phyloP scores from a whole-genome alignment of 2,888 invertebrate species.

The Piscicola geometra region DNA sequence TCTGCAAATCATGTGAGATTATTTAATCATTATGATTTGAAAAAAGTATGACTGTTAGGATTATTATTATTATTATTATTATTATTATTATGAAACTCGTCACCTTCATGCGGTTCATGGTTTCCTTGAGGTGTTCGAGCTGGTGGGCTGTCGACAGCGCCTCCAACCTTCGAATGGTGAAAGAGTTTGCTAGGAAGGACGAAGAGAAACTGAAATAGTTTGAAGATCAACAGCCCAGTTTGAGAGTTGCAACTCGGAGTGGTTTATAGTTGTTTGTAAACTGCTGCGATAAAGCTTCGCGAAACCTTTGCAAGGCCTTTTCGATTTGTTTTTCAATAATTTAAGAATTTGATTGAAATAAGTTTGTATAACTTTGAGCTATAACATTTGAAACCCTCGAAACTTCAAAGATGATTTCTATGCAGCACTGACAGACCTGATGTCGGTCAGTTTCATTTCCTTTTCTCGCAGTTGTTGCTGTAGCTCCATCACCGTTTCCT shows the following conservation, averaged over 20 bases:
- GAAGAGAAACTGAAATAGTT: no score
- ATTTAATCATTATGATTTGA: not conserved
- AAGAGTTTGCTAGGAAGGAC: no score
- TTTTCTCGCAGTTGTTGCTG: conserved; percentile 90
- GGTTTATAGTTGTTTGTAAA: no score
- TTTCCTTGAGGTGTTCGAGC: conserved; percentile 89
- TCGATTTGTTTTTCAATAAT: no score
- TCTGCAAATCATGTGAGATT: conserved; percentile 62
- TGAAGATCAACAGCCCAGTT: not conserved
- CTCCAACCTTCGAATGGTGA: conserved; percentile 64
- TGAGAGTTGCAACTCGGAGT: not conserved
- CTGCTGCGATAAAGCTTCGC: no score
- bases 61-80: no score
- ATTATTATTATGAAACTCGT: conserved; percentile 53
- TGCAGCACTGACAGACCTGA: conserved; percentile 59
- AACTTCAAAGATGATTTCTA: not conserved
- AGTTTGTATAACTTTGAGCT: no score
- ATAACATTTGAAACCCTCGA: not conserved
- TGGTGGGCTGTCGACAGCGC: conserved; percentile 95
- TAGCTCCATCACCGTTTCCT: conserved; percentile 66
- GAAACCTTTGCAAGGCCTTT: no score
- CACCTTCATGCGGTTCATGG: conserved; percentile 93
- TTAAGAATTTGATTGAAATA: no score
- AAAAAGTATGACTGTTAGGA: not conserved
- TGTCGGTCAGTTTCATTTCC: conserved; percentile 91